A percentile compares a stretch with the other conserved stretches of the same genome.
phyloP scores from a whole-genome alignment of 1,140 invertebrate species.

The Polyergus mexicanus region DNA sequence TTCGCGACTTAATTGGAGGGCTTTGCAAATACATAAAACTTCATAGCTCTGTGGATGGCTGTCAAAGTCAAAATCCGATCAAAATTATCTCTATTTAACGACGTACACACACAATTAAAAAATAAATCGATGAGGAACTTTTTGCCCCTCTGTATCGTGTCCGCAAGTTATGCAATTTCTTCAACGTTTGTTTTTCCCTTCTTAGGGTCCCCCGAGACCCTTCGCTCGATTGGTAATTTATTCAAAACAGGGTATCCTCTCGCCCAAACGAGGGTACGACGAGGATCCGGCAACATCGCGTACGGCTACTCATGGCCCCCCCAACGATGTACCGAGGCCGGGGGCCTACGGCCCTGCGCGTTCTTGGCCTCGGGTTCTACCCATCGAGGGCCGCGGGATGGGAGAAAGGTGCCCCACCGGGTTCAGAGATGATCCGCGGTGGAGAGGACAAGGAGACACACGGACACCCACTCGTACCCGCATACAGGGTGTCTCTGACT shows the following conservation, averaged over 20 bases:
- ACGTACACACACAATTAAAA: not conserved
- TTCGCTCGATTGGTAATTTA: constrained; percentile 56
- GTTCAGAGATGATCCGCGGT: constrained; percentile 41
- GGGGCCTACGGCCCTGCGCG: constrained; percentile 75
- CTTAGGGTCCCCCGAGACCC: not conserved
- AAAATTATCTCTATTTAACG: not conserved
- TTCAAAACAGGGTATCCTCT: constrained; percentile 50
- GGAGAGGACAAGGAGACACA: constrained; percentile 70
- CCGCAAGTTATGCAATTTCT: constrained; percentile 2
- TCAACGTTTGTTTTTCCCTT: not conserved
- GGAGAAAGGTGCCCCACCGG: constrained; percentile 61
- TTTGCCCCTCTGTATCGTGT: not conserved
- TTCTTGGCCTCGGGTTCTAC: constrained; percentile 77
- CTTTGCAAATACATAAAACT: not conserved
- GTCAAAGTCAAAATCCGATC: not conserved
- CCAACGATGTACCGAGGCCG: constrained; percentile 61
- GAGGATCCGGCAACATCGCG: constrained; percentile 70
- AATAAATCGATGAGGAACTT: not conserved
- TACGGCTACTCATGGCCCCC: constrained; percentile 58
- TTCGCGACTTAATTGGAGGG: not conserved
- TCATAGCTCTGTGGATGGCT: not conserved
- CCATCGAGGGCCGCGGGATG: constrained; percentile 10
- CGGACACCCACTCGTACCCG: constrained; percentile 70
- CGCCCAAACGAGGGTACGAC: constrained; percentile 59
- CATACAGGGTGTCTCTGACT: constrained; percentile 31